phyloP scores from a whole-genome alignment of 2,888 invertebrate species.

The Thymelicus sylvestris region DNA sequence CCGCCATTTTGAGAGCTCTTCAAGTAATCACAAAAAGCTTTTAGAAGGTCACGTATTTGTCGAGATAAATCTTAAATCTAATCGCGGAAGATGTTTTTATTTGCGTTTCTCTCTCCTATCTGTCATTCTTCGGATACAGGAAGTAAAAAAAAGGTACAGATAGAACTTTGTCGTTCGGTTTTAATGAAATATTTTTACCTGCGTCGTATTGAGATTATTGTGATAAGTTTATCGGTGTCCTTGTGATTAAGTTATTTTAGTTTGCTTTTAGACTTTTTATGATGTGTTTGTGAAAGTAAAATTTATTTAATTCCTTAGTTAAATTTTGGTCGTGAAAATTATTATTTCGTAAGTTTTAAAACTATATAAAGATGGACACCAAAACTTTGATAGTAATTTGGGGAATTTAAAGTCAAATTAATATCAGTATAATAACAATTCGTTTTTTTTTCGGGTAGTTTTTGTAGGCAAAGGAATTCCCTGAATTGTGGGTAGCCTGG shows the following conservation, averaged over 20 bases:
- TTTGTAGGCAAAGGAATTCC: no score
- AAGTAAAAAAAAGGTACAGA: conserved; percentile 47
- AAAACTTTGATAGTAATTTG: no score
- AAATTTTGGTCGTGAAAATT: no score
- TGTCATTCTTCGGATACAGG: conserved; percentile 45
- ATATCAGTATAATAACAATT: no score
- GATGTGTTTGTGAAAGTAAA: no score
- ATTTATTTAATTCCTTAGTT: no score
- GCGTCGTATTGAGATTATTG: conserved; percentile 8
- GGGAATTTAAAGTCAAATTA: no score
- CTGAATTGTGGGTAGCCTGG: no score
- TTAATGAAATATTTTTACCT: conserved; percentile 21
- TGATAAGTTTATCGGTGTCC: neutral
- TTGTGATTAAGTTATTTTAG: neutral
- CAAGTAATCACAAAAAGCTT: conserved; percentile 45
- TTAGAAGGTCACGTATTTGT: conserved; percentile 46
- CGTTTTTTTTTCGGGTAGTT: no score
- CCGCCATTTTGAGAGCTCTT: conserved; percentile 10
- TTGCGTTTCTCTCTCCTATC: conserved; percentile 41
- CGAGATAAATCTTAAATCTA: conserved; percentile 45
- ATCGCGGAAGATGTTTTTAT: conserved; percentile 43
- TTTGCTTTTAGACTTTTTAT: neutral
- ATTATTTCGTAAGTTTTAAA: no score
- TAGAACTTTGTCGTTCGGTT: conserved; percentile 37
- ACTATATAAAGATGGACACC: no score